Evolutionary conservation across 2,113 vertebrate genomes (phyloP).

Genomic region (Psittacula cyanocephala): DNA sequence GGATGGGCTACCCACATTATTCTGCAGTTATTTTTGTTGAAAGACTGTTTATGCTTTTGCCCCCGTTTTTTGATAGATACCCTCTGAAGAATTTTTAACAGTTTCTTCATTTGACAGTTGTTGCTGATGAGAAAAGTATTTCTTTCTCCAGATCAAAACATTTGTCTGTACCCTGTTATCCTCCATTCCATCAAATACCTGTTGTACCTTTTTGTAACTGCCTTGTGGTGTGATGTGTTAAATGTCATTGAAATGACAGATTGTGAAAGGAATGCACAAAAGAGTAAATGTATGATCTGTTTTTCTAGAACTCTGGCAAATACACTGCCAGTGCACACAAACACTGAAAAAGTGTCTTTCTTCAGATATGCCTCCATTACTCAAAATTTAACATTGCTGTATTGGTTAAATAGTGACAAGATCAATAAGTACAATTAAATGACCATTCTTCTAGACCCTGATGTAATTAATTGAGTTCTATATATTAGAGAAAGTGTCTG

Average conservation of each 20-base stretch:
- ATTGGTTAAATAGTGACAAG: not conserved
- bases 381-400: not conserved
- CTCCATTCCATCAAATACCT: not conserved
- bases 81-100: not conserved
- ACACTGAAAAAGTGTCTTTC: not conserved
- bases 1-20: not conserved
- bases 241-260: conserved; percentile 19
- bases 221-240: not conserved
- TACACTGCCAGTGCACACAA: not conserved
- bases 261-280: not conserved
- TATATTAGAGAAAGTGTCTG: not conserved
- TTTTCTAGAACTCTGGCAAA: not conserved
- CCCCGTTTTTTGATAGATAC: not conserved
- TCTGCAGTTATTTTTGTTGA: not conserved
- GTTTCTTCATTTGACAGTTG: not conserved
- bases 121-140: not conserved
- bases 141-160: not conserved
- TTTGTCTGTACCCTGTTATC: not conserved
- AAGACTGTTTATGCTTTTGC: not conserved
- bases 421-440: not conserved
- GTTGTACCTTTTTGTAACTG: not conserved
- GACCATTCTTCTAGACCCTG: not conserved
- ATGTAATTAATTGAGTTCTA: not conserved
- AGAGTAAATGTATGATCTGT: not conserved
- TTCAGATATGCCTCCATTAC: not conserved